Evolutionary conservation across 2,113 vertebrate species (phyloP), one percentile per base, ranked within the genome.

Genomic region (Pangasianodon gigas): DNA sequence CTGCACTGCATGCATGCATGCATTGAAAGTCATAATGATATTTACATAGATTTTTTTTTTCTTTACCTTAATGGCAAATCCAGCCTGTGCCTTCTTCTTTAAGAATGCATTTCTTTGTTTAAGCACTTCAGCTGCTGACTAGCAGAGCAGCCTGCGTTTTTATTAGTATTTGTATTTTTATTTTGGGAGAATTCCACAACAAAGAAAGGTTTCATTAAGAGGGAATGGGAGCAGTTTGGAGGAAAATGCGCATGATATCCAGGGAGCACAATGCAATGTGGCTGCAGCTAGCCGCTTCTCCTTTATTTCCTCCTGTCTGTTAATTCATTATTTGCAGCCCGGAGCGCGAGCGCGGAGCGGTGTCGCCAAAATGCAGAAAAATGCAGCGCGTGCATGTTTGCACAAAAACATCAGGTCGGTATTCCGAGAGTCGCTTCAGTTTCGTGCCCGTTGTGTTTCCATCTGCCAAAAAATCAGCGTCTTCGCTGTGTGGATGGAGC

Each of bases 101-200:
- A 90, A 54, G 29, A 69, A 91, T 86, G 93, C 94, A 93, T 95
- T 89, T 93, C 93, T 93, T 90, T 82, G 75, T 92, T 87, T 92
- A 88, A 93, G 91, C 92, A 86, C 91, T 93, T n/a, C 74, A 88
- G 89, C 9, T 84, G 60, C 44, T 41, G 29, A 41, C 82, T 69
- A 91, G 65, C 29, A 84, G 48, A 90, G 82, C 80, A 80, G 89
- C 85, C 88, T 79, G 51, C 9, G 51, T 52, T 51, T 52, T 9
- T 82, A 21, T 19, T 83, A 51, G 24, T 80, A 51, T 80, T 54
- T 21, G 56, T n/a, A n/a, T 52, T 79, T 13, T 24, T 51, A 10
- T 11, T 46, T 46, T 48, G 1, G 29, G 4, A 58, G 8, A 89
- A 58, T 90, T 92, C 82, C 85, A 46, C 54, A 44, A 29, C 26